A percentile compares a stretch with the other conserved stretches of the same genome.
These are phyloP conservation scores for Leptothorax acervorum DNA, from an alignment of 2,888 invertebrate species.

Conservation along the genomic window DNA sequence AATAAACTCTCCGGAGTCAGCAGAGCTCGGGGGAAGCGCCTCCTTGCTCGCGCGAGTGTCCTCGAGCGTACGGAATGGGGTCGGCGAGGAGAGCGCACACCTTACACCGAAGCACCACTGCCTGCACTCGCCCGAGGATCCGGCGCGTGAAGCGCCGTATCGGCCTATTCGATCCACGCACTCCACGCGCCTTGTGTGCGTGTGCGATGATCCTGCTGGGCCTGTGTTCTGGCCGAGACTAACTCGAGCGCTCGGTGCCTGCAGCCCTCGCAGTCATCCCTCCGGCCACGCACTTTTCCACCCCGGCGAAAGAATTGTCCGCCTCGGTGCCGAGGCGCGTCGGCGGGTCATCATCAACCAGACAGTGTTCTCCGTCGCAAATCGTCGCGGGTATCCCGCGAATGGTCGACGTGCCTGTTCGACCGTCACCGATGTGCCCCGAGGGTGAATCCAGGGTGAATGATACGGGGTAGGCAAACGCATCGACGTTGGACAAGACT, in stretches of 20 bases:
- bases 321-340: neutral
- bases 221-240: conserved; percentile 85
- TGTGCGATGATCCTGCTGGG: conserved; percentile 83
- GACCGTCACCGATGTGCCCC: neutral
- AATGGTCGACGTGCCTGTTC: neutral
- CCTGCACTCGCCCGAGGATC: conserved; percentile 52
- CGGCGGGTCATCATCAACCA: neutral
- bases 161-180: conserved; percentile 60
- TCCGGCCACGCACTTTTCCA: conserved; percentile 84
- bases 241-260: conserved; percentile 83
- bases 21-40: neutral
- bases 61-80: conserved; percentile 27
- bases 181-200: conserved; percentile 70
- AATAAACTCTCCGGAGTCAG: neutral
- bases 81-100: conserved; percentile 27
- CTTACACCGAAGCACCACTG: conserved; percentile 51
- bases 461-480: conserved; percentile 6
- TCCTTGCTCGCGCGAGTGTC: conserved; percentile 45
- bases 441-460: neutral
- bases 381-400: neutral
- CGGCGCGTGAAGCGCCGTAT: conserved; percentile 55
- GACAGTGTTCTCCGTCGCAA: neutral
- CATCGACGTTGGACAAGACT: conserved; percentile 68
- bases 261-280: conserved; percentile 85
- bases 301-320: conserved; percentile 80